Evolutionary conservation across 1,140 invertebrate species (phyloP).

Genomic region (Bombus confusus): DNA sequence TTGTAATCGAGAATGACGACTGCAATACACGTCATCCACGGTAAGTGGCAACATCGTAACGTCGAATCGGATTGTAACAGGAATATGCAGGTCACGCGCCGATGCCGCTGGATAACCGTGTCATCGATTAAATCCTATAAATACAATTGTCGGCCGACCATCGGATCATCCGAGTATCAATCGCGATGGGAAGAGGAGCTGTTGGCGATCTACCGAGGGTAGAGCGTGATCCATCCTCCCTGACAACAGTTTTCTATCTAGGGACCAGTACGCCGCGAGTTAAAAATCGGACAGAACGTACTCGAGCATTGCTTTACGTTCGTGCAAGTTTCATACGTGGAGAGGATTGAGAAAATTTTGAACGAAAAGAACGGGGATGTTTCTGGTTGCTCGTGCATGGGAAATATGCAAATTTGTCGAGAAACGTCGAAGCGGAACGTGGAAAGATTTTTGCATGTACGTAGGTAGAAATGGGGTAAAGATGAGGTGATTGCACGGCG

Average conservation of each 20-base stretch:
- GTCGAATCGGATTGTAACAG: conserved; percentile 34
- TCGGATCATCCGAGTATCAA: conserved; percentile 15
- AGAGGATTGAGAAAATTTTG: neutral
- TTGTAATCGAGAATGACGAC: conserved; percentile 54
- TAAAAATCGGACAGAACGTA: conserved; percentile 18
- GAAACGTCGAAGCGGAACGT: conserved; percentile 19
- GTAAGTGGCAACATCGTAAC: conserved; percentile 55
- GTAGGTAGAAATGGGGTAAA: neutral
- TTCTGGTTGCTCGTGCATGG: neutral
- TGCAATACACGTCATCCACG: conserved; percentile 55
- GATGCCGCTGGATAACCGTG: conserved; percentile 54
- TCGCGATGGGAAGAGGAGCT: neutral
- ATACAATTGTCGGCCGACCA: conserved; percentile 17
- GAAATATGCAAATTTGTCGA: neutral
- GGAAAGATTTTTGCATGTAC: neutral
- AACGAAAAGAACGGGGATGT: neutral
- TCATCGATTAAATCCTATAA: conserved; percentile 63
- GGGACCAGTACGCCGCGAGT: rapidly evolving
- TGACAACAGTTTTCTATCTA: neutral
- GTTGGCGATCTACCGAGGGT: neutral
- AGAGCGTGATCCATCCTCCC: neutral
- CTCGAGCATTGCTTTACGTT: conserved; percentile 30
- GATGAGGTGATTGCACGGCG: neutral
- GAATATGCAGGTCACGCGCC: conserved; percentile 51
- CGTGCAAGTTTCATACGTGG: neutral